Percentiles rank a stretch among this genome's conserved stretches.
Evolutionary conservation across 2,797 vertebrate genomes (phyloP).

Genomic region (Falco naumanni): DNA sequence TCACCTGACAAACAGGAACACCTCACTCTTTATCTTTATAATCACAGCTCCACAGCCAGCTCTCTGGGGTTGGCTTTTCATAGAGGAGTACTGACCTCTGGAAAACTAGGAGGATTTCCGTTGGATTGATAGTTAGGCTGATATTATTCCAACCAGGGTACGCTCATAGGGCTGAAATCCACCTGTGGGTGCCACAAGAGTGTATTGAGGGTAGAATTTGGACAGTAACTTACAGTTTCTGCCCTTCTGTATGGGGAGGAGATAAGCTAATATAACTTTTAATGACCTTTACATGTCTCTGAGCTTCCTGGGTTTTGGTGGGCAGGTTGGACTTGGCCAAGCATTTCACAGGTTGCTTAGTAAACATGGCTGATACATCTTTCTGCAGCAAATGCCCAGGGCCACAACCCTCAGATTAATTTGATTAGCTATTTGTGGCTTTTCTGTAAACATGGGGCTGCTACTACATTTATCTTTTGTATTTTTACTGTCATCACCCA

Average conservation of each 20-base stretch:
- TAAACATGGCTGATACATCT: not conserved
- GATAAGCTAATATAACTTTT: not conserved
- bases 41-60: not conserved
- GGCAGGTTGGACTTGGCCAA: not conserved
- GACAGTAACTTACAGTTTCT: not conserved
- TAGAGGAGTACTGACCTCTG: not conserved
- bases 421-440: not conserved
- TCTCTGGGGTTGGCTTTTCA: not conserved
- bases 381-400: not conserved
- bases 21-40: not conserved
- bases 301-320: not conserved
- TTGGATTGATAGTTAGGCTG: not conserved
- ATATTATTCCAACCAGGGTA: not conserved
- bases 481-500: not conserved
- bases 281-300: not conserved
- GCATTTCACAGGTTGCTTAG: not conserved
- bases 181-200: rapidly evolving
- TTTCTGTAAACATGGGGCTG: not conserved
- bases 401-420: not conserved
- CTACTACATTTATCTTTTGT: not conserved
- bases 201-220: not conserved
- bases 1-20: conserved; percentile 16
- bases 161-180: not conserved
- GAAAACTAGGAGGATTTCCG: not conserved
- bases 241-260: not conserved